A percentile compares a stretch with the other conserved stretches of the same genome.
Conservation (phyloP, 2,113 vertebrate genomes). For the Myrmecophaga tridactyla region DNA sequence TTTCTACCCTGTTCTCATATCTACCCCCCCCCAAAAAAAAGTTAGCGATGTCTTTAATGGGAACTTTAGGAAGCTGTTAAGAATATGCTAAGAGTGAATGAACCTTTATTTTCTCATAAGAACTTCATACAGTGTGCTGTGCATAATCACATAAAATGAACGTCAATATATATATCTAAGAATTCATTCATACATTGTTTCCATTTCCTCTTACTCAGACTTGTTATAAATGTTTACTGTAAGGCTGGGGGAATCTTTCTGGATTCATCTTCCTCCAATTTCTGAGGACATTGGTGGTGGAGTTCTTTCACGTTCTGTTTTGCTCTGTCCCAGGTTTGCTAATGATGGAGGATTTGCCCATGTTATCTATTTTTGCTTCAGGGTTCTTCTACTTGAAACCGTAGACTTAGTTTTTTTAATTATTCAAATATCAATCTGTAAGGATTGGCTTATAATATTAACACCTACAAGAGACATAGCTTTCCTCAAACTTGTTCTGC, state of each 20-base stretch:
- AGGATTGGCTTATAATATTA: background rate
- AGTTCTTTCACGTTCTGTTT: background rate
- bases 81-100: background rate
- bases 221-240: background rate
- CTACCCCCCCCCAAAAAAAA: no score
- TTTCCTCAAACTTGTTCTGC: background rate
- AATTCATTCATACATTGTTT: background rate
- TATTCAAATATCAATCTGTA: background rate
- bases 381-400: background rate
- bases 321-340: background rate
- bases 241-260: background rate
- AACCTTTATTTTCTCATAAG: background rate
- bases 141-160: background rate
- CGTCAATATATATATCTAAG: background rate
- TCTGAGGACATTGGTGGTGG: background rate
- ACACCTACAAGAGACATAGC: background rate
- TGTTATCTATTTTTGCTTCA: background rate
- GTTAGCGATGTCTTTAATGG: background rate
- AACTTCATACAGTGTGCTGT: background rate
- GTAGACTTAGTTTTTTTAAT: background rate
- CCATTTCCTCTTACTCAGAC: background rate
- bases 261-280: background rate
- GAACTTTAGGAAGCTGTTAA: background rate
- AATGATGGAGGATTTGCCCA: background rate
- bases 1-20: background rate